A percentile compares a stretch with the other conserved stretches of the same genome.
Evolutionary conservation across 2,888 invertebrate species (phyloP).

Genomic region (Amaurobius ferox): DNA sequence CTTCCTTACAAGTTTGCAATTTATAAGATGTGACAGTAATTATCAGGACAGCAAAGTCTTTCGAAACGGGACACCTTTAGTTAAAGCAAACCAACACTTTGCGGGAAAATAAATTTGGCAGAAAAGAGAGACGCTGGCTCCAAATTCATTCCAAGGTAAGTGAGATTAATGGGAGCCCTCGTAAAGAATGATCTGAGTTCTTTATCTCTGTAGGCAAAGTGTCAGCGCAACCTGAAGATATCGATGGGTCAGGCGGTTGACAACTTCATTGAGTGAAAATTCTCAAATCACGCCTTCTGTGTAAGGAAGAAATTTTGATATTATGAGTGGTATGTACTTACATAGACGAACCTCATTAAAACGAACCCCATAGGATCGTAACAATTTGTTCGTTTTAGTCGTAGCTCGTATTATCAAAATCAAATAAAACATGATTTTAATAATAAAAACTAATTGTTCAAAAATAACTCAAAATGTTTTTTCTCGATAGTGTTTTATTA

Average conservation of each 20-base stretch:
- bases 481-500: too few species aligned
- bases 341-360: too few species aligned
- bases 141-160: slow-evolving; percentile 15
- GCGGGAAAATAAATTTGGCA: slow-evolving; percentile 7
- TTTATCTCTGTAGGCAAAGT: slow-evolving; percentile 10
- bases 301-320: too few species aligned
- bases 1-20: too few species aligned
- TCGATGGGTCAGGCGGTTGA: slow-evolving; percentile 14
- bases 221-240: slow-evolving; percentile 14
- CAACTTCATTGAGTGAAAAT: slow-evolving; percentile 14
- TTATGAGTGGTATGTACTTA: too few species aligned
- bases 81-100: slow-evolving; percentile 1
- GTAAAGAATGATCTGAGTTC: slow-evolving; percentile 16
- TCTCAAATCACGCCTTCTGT: slow-evolving; percentile 3
- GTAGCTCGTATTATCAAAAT: too few species aligned
- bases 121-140: background rate
- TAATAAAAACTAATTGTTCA: too few species aligned
- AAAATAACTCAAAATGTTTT: too few species aligned
- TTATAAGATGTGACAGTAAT: background rate
- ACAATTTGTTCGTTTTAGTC: too few species aligned
- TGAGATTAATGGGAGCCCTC: slow-evolving; percentile 15
- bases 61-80: background rate
- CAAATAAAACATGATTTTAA: too few species aligned
- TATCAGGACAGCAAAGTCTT: background rate
- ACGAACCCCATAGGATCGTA: too few species aligned